These are phyloP conservation scores for Prinia subflava DNA, from an alignment of 2,113 vertebrate genomes.

Conservation along the genomic window DNA sequence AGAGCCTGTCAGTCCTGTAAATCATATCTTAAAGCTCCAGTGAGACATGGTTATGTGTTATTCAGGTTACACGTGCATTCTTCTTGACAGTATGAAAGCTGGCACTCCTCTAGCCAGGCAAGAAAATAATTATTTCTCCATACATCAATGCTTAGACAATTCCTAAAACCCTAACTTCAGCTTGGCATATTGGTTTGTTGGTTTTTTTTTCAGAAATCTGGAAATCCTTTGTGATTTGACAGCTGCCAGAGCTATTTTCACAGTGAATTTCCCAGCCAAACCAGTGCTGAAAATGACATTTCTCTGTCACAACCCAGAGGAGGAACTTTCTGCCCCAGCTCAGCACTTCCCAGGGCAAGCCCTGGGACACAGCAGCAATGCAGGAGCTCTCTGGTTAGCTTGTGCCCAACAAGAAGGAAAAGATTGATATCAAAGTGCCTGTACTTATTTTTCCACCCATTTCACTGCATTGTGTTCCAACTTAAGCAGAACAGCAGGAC, in stretches of 20 bases:
- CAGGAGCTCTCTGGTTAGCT: not conserved
- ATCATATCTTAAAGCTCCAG: not conserved
- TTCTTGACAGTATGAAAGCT: not conserved
- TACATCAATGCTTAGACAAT: not conserved
- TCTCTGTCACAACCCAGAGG: not conserved
- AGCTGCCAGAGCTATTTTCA: not conserved
- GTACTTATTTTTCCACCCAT: not conserved
- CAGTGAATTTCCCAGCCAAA: not conserved
- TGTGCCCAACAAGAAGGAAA: not conserved
- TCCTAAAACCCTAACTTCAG: not conserved
- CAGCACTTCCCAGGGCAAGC: not conserved
- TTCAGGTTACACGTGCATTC: not conserved
- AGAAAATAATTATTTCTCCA: not conserved
- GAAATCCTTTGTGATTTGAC: not conserved
- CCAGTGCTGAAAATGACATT: not conserved
- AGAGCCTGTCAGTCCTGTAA: not conserved
- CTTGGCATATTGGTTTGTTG: not conserved
- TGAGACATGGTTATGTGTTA: not conserved
- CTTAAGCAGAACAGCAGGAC: not conserved
- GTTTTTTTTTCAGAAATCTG: not conserved
- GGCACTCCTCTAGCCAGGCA: not conserved
- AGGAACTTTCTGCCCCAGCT: not conserved
- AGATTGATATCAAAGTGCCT: not conserved
- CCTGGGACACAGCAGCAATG: not conserved
- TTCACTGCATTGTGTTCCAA: not conserved